Conservation (phyloP, 1,140 invertebrate species). For the Phymastichus coffea region DNA sequence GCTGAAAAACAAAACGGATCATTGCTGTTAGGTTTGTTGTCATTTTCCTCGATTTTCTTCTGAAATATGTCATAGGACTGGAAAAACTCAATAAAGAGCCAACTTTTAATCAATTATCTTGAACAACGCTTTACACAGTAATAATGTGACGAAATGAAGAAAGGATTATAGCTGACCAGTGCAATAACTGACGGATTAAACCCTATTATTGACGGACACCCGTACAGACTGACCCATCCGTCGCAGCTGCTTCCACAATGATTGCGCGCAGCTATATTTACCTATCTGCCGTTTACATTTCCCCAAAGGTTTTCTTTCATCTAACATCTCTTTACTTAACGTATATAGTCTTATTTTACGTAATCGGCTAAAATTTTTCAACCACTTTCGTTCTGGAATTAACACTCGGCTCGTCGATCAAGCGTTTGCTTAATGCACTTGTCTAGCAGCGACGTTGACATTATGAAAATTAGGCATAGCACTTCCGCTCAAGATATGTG, state of each 20-base stretch:
- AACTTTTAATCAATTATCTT: too few relatives aligned
- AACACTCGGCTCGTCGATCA: constrained; percentile 10
- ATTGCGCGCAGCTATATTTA: neutral
- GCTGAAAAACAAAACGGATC: constrained; percentile 58
- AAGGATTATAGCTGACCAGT: constrained; percentile 14
- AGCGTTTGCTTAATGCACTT: constrained; percentile 17
- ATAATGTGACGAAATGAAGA: too few relatives aligned
- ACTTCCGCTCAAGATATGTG: constrained; percentile 37
- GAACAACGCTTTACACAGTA: too few relatives aligned
- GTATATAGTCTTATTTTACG: too few relatives aligned
- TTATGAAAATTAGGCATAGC: constrained; percentile 47
- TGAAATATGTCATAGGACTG: too few relatives aligned
- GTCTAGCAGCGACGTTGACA: constrained; percentile 21
- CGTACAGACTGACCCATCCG: constrained; percentile 1
- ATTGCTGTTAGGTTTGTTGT: neutral
- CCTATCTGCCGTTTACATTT: neutral
- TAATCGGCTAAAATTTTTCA: too few relatives aligned
- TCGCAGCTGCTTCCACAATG: constrained; percentile 17
- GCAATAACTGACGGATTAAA: constrained; percentile 9
- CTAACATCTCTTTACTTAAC: too few relatives aligned
- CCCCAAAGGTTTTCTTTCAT: too few relatives aligned
- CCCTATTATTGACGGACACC: constrained; percentile 2
- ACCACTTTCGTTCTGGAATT: too few relatives aligned
- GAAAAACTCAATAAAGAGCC: too few relatives aligned
- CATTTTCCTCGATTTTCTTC: neutral